These are phyloP conservation scores for Istiophorus platypterus DNA, from an alignment of 2,113 vertebrate genomes.

Conservation along the genomic window DNA sequence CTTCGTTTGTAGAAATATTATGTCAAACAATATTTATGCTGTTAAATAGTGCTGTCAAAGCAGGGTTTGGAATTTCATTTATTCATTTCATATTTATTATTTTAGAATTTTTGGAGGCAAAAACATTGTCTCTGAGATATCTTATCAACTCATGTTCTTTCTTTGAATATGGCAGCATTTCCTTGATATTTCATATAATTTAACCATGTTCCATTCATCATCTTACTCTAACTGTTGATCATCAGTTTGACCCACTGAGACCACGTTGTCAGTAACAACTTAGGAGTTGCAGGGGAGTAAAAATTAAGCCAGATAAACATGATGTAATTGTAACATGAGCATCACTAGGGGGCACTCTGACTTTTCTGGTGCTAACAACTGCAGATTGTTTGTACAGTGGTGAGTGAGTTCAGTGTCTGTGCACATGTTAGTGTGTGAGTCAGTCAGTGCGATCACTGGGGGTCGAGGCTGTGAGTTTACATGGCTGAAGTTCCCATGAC, in stretches of 20 bases:
- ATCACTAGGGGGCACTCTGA: slow-evolving; percentile 81
- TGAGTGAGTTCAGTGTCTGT: slow-evolving; percentile 30
- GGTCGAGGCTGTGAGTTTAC: slow-evolving; percentile 81
- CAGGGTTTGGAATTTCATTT: slow-evolving; percentile 10
- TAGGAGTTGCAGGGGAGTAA: slow-evolving; percentile 46
- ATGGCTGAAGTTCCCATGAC: slow-evolving; percentile 92
- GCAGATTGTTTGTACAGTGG: slow-evolving; percentile 20
- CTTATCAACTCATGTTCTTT: slow-evolving; percentile 12
- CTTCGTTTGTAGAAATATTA: slow-evolving; percentile 31
- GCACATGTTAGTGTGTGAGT: slow-evolving; percentile 20
- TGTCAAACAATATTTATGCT: slow-evolving; percentile 39
- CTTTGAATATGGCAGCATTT: slow-evolving; percentile 30
- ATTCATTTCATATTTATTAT: not conserved
- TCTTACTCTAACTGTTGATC: slow-evolving; percentile 44
- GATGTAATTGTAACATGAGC: slow-evolving; percentile 26
- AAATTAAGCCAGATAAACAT: slow-evolving; percentile 20
- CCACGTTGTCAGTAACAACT: slow-evolving; percentile 58
- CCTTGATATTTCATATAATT: slow-evolving; percentile 55
- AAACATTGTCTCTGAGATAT: slow-evolving; percentile 17
- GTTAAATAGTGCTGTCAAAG: slow-evolving; percentile 35
- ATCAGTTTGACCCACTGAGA: slow-evolving; percentile 48
- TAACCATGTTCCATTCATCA: slow-evolving; percentile 52
- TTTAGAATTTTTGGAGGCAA: slow-evolving; percentile 4
- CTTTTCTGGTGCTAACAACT: slow-evolving; percentile 46
- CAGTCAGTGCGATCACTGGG: slow-evolving; percentile 42